A percentile compares a stretch with the other conserved stretches of the same genome.
These are phyloP conservation scores for Nasonia oneida DNA, from an alignment of 2,888 invertebrate genomes.

Conservation along the genomic window DNA sequence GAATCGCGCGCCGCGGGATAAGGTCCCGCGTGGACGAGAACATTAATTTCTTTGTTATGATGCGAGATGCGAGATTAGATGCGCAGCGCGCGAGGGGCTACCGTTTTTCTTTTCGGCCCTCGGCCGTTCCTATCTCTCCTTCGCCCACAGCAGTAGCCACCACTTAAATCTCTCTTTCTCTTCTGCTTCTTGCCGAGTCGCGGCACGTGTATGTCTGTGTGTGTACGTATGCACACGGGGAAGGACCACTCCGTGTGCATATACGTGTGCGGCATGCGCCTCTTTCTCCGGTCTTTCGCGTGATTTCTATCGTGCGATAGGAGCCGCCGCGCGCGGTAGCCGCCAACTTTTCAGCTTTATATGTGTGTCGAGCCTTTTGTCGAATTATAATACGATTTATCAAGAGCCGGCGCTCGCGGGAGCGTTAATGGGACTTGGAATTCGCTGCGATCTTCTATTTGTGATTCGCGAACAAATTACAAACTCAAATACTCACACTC, in stretches of 20 bases:
- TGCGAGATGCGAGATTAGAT: constrained; percentile 65
- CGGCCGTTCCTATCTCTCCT: constrained; percentile 44
- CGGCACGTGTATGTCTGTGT: constrained; percentile 27
- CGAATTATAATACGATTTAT: constrained; percentile 61
- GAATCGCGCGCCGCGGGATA: constrained; percentile 55
- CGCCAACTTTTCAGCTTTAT: constrained; percentile 55
- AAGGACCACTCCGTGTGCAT: neutral
- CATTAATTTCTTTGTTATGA: constrained; percentile 67
- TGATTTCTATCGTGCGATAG: constrained; percentile 58
- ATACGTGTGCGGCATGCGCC: neutral
- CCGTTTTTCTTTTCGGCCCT: constrained; percentile 62
- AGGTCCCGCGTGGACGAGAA: constrained; percentile 61
- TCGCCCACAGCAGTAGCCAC: constrained; percentile 1
- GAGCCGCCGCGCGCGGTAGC: neutral
- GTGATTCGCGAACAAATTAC: too few relatives aligned
- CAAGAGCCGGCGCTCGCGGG: constrained; percentile 14
- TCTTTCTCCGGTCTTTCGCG: constrained; percentile 1
- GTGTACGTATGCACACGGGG: neutral
- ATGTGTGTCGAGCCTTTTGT: constrained; percentile 55
- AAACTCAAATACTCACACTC: too few relatives aligned
- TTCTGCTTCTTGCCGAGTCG: constrained; percentile 34
- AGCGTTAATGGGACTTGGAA: too few relatives aligned
- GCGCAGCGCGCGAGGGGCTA: constrained; percentile 51
- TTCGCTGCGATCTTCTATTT: too few relatives aligned
- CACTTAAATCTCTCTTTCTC: constrained; percentile 37